A percentile compares a stretch with the other conserved stretches of the same genome.
These are phyloP conservation scores for Myotis findleyi DNA, from an alignment of 2,797 vertebrate species.

Conservation along the genomic window DNA sequence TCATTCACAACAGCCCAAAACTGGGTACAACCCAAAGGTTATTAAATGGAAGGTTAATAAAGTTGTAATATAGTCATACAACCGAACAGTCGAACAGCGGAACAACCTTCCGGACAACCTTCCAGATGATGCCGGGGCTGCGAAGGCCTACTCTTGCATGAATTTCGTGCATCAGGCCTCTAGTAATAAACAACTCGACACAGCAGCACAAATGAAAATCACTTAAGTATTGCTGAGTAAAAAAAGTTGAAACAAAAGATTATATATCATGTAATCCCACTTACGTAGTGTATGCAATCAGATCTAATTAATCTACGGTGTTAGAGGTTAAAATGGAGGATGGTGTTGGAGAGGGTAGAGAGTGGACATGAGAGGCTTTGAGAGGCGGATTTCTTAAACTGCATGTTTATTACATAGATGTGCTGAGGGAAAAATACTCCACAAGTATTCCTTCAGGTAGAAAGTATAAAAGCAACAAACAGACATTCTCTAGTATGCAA, in stretches of 20 bases:
- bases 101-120: too few species aligned
- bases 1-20: neutral
- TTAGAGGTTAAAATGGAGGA: neutral
- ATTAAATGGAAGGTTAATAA: neutral
- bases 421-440: neutral
- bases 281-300: neutral
- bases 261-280: neutral
- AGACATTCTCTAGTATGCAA: neutral
- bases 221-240: neutral
- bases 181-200: neutral
- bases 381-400: neutral
- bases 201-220: neutral
- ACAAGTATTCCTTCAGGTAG: neutral
- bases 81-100: too few species aligned
- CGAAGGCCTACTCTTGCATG: too few species aligned
- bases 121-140: too few species aligned
- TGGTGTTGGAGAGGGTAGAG: neutral
- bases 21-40: neutral
- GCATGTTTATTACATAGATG: neutral
- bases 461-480: conserved; percentile 2
- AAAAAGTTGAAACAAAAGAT: neutral
- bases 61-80: neutral
- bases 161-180: too few species aligned
- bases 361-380: neutral
- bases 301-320: neutral